Base-by-base conservation (phyloP, 2,888 invertebrate genomes). In the Deilephila elpenor region DNA sequence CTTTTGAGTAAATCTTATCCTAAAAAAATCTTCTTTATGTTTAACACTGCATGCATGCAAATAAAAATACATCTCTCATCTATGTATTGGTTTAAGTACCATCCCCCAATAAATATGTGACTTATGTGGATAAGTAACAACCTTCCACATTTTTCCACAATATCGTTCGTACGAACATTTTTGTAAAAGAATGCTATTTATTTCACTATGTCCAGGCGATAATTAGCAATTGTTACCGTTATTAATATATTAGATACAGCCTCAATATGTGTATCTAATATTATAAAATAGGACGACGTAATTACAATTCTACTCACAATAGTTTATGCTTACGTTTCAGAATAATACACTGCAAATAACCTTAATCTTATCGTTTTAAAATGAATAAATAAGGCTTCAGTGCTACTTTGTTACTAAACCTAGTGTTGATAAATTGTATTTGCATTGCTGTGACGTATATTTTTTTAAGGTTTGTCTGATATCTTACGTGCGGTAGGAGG, bases 281-380 rank as follows among this genome's bases (percentile, higher is more conserved):
- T 19, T 62, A 62, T 34, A 51, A 34, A 67, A 67, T 67, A 67
- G 44, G 44, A 51, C 67, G 44, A 17, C 25, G 51, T 51, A 44
- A 67, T 67, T 17, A 67, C 44, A 71, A 71, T 62, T 71, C n/a
- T n/a, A 56, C 17, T 60, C 20, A 70, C 34, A 73, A 73, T 70
- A 73, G 62, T 62, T 56, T 73, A 59, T 60, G 53, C 61, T 62
- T 37, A 71, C 56, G 74, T 71, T 59, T 72, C 32, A 64, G 62
- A 70, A 74, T 73, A 74, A 74, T 70, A 14, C 19, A 61, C 19
- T 11, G 60, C 71, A 75, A 77, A 76, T 74, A 75, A 67, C 44
- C 67, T 51, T 74, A 74, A 74, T 74, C 74, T 76, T 77, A 78
- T 77, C 78, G 70, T 60, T 71, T 53, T 74, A 56, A 70, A 72